Base-by-base conservation (phyloP, 2,888 invertebrate genomes). In the Panopea generosa region DNA sequence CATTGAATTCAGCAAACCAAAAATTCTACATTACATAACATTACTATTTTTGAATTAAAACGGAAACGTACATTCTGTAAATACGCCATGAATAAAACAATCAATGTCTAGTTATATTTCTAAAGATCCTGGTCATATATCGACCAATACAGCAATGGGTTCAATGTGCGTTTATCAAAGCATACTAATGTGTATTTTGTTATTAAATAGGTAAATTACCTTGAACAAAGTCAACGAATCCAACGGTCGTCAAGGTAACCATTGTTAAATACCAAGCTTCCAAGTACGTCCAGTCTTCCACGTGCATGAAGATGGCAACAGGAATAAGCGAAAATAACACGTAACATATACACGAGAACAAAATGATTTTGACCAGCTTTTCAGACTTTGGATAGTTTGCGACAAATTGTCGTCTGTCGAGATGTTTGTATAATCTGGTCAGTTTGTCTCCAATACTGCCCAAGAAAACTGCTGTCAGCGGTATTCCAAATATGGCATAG, bases 211-310 rank as follows among this genome's bases (percentile, higher is more conserved):
- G n/a, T 4, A 85, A 86, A 26, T 83, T 33, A 33, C 33, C 33
- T 33, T 4, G 33, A 33, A 33, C 33, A 33, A 33, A 33, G 33
- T 33, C 33, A 11, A 4, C 33, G 11, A 33, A 33, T 11, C 33
- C 33, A 4, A 33, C 33, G 11, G 33, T 33, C 33, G 33, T 33
- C 33, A 87, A 55, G 0, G 87, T 84, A 14, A 86, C 78, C 29
- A 86, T 53, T 9, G 77, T 71, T 33, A 81, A 87, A 52, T 87
- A 87, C 26, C 86, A 55, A 14, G 84, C 50, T 29, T 84, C 80
- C 11, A 76, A 57, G 52, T 80, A 87, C 2, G 76, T 69, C 87
- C 87, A 87, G 20, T 71, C 75, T 59, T 86, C 85, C 2, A 72
- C 52, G 14, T 62, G 59, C 29, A 60, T 45, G 49, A 83, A 78